A percentile compares a stretch with the other conserved stretches of the same genome.
Evolutionary conservation across 23 tunicate genomes (phyloP).

Genomic region (Ciona savignyi): DNA sequence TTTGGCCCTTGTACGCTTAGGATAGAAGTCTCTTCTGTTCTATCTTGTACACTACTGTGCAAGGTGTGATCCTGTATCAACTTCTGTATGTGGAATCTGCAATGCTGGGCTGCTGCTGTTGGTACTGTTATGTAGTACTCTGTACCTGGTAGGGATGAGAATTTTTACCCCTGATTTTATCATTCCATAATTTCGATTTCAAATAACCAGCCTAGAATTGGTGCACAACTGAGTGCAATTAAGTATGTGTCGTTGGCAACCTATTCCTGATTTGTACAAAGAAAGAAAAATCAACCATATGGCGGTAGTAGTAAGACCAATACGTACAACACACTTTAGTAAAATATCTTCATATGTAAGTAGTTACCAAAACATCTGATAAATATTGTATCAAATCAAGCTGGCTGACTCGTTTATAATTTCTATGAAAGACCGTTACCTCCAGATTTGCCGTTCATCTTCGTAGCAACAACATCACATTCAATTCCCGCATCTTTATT

Average conservation of each 20-base stretch:
- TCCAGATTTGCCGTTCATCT: constrained; percentile 7
- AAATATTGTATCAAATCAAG: no score
- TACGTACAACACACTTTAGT: no score
- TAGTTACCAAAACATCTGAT: no score
- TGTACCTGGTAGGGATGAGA: no score
- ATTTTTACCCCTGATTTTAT: no score
- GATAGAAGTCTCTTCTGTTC: constrained; percentile 31
- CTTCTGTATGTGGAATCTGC: constrained; percentile 19
- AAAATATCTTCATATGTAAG: no score
- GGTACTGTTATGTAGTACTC: constrained; percentile 33
- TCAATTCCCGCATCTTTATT: constrained; percentile 49
- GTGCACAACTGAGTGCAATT: no score
- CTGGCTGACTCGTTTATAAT: background rate
- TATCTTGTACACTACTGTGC: constrained; percentile 25
- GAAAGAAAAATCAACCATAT: background rate
- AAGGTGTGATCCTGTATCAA: constrained; percentile 8
- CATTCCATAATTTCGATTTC: no score
- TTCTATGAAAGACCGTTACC: background rate
- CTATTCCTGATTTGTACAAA: background rate
- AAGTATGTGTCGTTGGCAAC: no score
- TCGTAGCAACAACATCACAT: constrained; percentile 38
- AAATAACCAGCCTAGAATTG: no score
- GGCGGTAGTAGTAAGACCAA: no score
- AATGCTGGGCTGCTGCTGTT: constrained; percentile 20
- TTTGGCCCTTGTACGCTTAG: constrained; percentile 58